Evolutionary conservation across 2,113 vertebrate species (phyloP), one percentile per base, ranked within the genome.

Genomic region (Solea senegalensis): DNA sequence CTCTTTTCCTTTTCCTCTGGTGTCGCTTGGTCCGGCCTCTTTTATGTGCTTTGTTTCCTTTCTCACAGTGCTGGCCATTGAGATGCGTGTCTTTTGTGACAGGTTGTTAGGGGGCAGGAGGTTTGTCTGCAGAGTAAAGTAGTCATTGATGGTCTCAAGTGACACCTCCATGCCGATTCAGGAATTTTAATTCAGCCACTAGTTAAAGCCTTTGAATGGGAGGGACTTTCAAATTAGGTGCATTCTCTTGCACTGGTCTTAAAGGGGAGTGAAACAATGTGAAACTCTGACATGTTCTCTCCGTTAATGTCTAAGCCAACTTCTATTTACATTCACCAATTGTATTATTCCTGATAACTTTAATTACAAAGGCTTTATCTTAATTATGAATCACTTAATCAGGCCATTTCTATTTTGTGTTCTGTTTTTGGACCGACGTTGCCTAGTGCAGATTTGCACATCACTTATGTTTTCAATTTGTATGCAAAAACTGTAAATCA

Each of bases 11-110:
- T 56, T 15, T 28, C 59, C 65, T 71, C 14, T 12, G 44, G 60
- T 81, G 67, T 85, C 78, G 69, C 72, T 80, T 66, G 69, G 66
- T 74, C 66, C 58, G 61, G 14, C 65, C 62, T 58, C n/a, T 41
- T 57, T 82, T 54, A 75, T 80, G 72, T 80, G 67, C 72, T 88
- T 76, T 74, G 79, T 80, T 79, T 68, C 60, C 82, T 81, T 89
- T 89, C 80, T 89, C 61, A 26, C 53, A 11, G 26, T 16, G 60
- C 85, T 49, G 55, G 43, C 56, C 54, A 78, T 90, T 91, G 69
- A 90, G 59, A 90, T 89, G 81, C 82, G 44, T 70, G 61, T 81
- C 85, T 75, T 82, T 90, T 85, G 90, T 90, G 80, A 69, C 79
- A 79, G 78, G 80, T 79, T 76, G 53, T 66, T 66, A 43, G 78